A percentile compares a stretch with the other conserved stretches of the same genome.
phyloP scores from a whole-genome alignment of 2,113 vertebrate species.

The Thunnus maccoyii region DNA sequence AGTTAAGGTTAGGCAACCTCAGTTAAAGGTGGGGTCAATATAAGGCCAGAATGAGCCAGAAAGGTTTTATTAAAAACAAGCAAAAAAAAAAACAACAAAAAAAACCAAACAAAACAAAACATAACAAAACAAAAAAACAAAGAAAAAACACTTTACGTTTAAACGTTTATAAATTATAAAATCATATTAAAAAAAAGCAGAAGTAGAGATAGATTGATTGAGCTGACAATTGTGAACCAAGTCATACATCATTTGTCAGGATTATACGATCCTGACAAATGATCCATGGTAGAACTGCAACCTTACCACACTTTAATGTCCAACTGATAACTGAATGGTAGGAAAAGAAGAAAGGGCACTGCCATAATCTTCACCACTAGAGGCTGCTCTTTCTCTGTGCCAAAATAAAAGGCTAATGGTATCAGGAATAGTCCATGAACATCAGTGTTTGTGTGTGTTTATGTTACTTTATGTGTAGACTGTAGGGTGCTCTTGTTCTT shows the following conservation, averaged over 20 bases:
- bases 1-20: background rate
- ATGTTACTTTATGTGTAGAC: constrained; percentile 15
- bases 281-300: constrained; percentile 18
- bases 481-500: constrained; percentile 22
- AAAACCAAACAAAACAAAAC: no score
- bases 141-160: background rate
- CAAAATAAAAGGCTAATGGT: constrained; percentile 14
- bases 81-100: no score
- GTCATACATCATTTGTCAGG: no score
- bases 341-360: background rate
- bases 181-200: no score
- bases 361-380: constrained; percentile 71
- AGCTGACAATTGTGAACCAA: no score
- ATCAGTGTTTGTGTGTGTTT: constrained; percentile 27
- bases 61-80: background rate
- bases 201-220: no score
- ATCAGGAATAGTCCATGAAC: background rate
- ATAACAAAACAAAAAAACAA: no score
- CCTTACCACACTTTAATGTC: constrained; percentile 22
- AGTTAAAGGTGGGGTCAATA: background rate
- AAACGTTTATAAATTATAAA: no score
- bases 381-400: constrained; percentile 75
- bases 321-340: no score
- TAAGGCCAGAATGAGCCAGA: background rate
- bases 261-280: constrained; percentile 7